These are phyloP conservation scores for Cosmorhoe ocellata DNA, from an alignment of 2,888 invertebrate species.

Conservation along the genomic window DNA sequence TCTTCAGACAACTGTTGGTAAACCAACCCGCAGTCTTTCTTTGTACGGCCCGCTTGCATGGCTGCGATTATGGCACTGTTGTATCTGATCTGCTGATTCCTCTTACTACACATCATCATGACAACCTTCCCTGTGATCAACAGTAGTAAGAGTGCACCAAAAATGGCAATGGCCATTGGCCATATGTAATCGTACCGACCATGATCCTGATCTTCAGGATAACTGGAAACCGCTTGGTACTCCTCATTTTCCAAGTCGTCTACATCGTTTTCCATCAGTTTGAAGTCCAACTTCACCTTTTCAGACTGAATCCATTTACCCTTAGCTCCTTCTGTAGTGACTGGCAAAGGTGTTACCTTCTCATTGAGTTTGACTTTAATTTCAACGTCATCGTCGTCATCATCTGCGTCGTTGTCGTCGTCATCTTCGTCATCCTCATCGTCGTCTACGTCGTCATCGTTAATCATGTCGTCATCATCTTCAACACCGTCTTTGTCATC, in stretches of 20 bases:
- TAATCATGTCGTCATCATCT: slow-evolving; percentile 59
- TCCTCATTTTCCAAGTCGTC: slow-evolving; percentile 58
- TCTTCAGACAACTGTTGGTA: slow-evolving; percentile 91
- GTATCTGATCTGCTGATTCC: slow-evolving; percentile 67
- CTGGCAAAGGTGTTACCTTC: slow-evolving; percentile 12
- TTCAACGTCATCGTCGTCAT: slow-evolving; percentile 63
- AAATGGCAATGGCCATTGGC: slow-evolving; percentile 82
- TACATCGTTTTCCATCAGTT: slow-evolving; percentile 59
- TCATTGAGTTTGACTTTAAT: slow-evolving; percentile 51
- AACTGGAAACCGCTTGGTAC: slow-evolving; percentile 52
- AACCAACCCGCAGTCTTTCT: slow-evolving; percentile 88
- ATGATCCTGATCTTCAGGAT: slow-evolving; percentile 64
- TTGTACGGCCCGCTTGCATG: slow-evolving; percentile 79
- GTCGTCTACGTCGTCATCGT: slow-evolving; percentile 42
- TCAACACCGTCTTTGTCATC: slow-evolving; percentile 53
- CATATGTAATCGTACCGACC: slow-evolving; percentile 78
- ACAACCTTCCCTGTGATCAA: slow-evolving; percentile 79
- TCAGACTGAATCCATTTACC: slow-evolving; percentile 19
- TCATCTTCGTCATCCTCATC: slow-evolving; percentile 54
- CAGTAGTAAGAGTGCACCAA: slow-evolving; percentile 81
- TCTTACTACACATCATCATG: slow-evolving; percentile 63
- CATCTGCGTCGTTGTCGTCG: slow-evolving; percentile 30
- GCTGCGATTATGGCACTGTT: slow-evolving; percentile 80
- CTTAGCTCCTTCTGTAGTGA: neutral
- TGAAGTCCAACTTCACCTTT: slow-evolving; percentile 61